Base-by-base conservation (phyloP, 2,888 invertebrate genomes). In the Ichneumoninae sp. region DNA sequence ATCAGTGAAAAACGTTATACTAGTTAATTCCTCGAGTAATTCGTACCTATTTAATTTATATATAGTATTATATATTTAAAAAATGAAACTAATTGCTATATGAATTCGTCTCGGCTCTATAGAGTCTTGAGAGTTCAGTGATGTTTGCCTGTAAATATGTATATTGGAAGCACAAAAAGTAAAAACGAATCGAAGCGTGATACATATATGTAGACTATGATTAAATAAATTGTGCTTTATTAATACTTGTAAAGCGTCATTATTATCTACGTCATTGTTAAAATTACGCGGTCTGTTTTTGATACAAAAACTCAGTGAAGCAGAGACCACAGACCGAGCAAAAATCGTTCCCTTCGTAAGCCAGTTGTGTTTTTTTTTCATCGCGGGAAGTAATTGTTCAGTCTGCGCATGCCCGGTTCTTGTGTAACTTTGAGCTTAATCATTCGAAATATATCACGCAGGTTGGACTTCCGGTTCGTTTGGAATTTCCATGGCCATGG, bases 151-250 rank as follows among this genome's bases (percentile, higher is more conserved):
- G 92, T 92, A 92, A 87, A 91, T 91, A 91, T 92, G 91, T 92
- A 92, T 91, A 92, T 91, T 91, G 86, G 89, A 87, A 88, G 86
- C 87, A 88, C 88, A 89, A 22, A 36, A 68, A 50, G 60, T 33
- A 77, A 36, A 71, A 68, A 79, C 22, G 54, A 72, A 89, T 87
- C 80, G 80, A 86, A 89, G 88, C 88, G 88, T 90, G 89, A 91
- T 91, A 91, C 70, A 86, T 90, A 90, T 65, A 86, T 90, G 87
- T 91, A 89, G 89, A 89, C 87, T 89, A 88, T 86, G 83, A 87
- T 87, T 84, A 86, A 89, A 91, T 91, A 90, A 90, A 91, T 85
- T 88, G 89, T 89, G 90, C 92, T 90, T 94, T 94, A 86, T 94
- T 93, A 65, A 82, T 80, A 80, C 22, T 70, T 16, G 50, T 36